Evolutionary conservation across 2,113 vertebrate genomes (phyloP).

Genomic region (Morone saxatilis): DNA sequence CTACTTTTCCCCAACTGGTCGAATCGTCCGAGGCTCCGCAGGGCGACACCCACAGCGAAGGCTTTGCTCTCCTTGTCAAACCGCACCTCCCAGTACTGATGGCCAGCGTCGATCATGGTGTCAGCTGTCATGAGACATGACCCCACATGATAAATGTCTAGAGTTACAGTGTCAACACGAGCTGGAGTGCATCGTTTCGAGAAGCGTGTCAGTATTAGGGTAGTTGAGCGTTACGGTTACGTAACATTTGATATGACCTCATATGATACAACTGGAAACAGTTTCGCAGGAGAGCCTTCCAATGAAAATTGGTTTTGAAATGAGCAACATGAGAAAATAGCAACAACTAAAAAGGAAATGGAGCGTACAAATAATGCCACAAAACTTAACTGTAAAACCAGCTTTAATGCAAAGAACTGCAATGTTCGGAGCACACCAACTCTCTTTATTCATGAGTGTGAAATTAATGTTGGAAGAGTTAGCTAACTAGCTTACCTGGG

Average conservation of each 20-base stretch:
- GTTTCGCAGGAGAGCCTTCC: background rate
- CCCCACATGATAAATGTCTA: background rate
- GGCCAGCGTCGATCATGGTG: conserved; percentile 90
- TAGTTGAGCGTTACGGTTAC: background rate
- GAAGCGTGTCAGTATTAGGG: background rate
- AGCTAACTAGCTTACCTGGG: background rate
- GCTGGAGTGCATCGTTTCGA: background rate
- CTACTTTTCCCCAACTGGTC: conserved; percentile 94
- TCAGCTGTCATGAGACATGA: conserved; percentile 81
- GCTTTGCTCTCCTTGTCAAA: conserved; percentile 96
- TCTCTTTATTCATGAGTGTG: background rate
- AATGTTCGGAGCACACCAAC: background rate
- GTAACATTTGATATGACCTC: background rate
- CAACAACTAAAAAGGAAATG: background rate
- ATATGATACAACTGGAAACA: background rate
- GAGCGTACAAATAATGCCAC: background rate
- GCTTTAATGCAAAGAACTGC: background rate
- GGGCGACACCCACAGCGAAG: conserved; percentile 91
- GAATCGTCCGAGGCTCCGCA: conserved; percentile 93
- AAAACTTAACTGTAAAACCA: background rate
- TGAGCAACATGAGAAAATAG: background rate
- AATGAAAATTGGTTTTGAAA: background rate
- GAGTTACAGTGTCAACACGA: background rate
- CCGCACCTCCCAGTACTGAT: conserved; percentile 96
- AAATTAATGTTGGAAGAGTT: too few species aligned